Conservation (phyloP, 2,113 vertebrate genomes). For the Eurypyga helias region DNA sequence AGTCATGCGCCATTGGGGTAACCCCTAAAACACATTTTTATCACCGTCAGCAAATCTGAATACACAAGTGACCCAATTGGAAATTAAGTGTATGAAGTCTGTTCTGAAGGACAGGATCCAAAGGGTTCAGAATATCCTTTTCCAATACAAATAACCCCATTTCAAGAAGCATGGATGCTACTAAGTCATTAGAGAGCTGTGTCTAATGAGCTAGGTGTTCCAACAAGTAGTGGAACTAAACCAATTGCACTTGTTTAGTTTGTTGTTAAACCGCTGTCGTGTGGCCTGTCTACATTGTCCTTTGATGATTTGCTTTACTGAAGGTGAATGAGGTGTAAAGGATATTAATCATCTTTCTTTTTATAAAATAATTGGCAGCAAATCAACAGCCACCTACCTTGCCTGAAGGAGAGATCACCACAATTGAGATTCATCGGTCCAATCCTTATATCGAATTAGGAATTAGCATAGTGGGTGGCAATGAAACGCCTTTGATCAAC, state of each 20-base stretch:
- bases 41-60: background rate
- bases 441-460: constrained; percentile 96
- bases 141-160: background rate
- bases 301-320: constrained; percentile 19
- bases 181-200: background rate
- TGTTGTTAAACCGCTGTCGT: background rate
- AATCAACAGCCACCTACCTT: constrained; percentile 87
- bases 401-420: constrained; percentile 97
- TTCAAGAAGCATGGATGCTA: background rate
- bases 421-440: constrained; percentile 93
- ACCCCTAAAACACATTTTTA: background rate
- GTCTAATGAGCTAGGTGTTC: background rate
- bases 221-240: background rate
- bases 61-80: background rate
- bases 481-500: constrained; percentile 97
- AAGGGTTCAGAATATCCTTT: background rate
- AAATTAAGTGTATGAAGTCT: background rate
- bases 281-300: background rate
- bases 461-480: constrained; percentile 96
- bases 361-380: constrained; percentile 73
- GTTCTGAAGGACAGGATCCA: background rate
- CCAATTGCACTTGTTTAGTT: background rate
- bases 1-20: fast-evolving
- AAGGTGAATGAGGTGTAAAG: constrained; percentile 33
- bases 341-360: constrained; percentile 58